A percentile compares a stretch with the other conserved stretches of the same genome.
Evolutionary conservation across 2,888 invertebrate species (phyloP).

Genomic region (Apantesis nais): DNA sequence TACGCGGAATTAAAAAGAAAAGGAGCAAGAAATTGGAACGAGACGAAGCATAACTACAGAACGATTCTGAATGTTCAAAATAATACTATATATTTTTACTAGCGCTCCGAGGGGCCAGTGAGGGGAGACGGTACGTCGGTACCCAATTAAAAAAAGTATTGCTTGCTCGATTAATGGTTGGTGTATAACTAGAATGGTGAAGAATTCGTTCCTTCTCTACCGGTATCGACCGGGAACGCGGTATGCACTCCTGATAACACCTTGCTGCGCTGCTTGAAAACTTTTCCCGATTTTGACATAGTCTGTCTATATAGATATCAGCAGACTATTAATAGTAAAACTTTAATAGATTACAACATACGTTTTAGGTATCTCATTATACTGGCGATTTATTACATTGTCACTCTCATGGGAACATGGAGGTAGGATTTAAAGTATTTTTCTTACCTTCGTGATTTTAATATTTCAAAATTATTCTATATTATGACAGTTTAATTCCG

Average conservation of each 20-base stretch:
- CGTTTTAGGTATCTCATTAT: too few species aligned
- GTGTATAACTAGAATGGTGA: constrained; percentile 24
- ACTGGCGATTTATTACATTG: not conserved
- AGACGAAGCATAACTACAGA: constrained; percentile 59
- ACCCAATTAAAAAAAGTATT: constrained; percentile 59
- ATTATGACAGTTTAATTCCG: too few species aligned
- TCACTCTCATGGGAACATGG: not conserved
- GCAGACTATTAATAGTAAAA: not conserved
- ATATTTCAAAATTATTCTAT: not conserved
- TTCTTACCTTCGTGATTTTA: not conserved
- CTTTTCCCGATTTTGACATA: not conserved
- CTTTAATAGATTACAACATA: not conserved
- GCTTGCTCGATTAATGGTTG: constrained; percentile 45
- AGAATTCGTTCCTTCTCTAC: constrained; percentile 13
- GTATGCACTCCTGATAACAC: not conserved
- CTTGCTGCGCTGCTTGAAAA: not conserved
- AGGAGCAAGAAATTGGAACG: constrained; percentile 77
- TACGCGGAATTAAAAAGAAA: constrained; percentile 84
- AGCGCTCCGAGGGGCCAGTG: constrained; percentile 53
- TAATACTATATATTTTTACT: constrained; percentile 59
- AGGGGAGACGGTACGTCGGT: constrained; percentile 58
- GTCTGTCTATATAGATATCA: not conserved
- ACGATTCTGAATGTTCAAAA: constrained; percentile 64
- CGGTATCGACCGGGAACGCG: constrained; percentile 1
- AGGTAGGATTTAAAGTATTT: too few species aligned